Conservation (phyloP, 2,888 invertebrate species). For the Uropetala carovei region DNA sequence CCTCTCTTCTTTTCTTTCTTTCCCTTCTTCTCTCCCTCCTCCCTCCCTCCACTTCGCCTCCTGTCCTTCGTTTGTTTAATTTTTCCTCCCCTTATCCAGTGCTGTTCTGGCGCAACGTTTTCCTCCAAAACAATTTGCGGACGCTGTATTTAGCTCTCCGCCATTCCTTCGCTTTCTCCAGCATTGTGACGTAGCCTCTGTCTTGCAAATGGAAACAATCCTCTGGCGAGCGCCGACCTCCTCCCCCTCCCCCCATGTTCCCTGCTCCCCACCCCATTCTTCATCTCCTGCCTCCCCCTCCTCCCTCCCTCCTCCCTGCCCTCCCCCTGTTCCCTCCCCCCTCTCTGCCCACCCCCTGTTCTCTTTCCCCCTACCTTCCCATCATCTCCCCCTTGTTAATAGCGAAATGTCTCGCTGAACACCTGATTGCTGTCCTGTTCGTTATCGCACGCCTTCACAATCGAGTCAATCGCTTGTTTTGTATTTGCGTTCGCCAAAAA, state of each 20-base stretch:
- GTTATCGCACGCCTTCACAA: no score
- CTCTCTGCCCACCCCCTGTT: no score
- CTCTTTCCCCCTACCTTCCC: no score
- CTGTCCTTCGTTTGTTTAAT: not conserved
- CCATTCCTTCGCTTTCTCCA: conserved; percentile 11
- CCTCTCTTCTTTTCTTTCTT: not conserved
- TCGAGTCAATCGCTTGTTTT: no score
- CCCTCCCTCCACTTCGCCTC: not conserved
- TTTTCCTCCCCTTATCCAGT: not conserved
- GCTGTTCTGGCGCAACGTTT: not conserved
- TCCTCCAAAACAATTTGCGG: not conserved
- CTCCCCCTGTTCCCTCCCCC: no score
- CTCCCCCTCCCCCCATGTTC: not conserved
- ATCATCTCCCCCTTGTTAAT: no score
- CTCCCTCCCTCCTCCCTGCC: no score
- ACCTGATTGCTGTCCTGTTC: no score
- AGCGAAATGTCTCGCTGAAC: no score
- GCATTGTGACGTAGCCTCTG: not conserved
- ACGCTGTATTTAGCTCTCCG: not conserved
- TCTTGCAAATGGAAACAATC: not conserved
- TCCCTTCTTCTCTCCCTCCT: not conserved
- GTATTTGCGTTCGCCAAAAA: no score
- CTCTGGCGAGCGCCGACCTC: not conserved
- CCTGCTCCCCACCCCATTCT: not conserved
- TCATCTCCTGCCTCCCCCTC: no score